A percentile compares a stretch with the other conserved stretches of the same genome.
phyloP scores from a whole-genome alignment of 2,888 invertebrate species.

The Xestia rhomboidea region DNA sequence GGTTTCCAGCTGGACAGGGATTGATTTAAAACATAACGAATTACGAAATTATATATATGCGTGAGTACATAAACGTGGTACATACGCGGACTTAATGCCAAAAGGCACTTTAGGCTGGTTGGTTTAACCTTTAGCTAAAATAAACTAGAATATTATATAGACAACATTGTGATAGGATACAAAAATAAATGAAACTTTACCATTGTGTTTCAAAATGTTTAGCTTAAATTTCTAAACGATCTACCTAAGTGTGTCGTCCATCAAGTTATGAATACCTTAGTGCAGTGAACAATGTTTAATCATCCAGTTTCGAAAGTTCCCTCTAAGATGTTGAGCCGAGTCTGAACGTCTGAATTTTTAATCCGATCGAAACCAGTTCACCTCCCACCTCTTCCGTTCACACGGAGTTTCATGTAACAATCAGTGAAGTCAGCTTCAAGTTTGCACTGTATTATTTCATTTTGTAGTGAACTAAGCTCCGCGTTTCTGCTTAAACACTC shows the following conservation, averaged over 20 bases:
- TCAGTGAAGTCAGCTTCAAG: slow-evolving; percentile 27
- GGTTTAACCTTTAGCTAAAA: background rate
- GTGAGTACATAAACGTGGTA: background rate
- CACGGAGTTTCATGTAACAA: slow-evolving; percentile 29
- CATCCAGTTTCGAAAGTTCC: slow-evolving; percentile 52
- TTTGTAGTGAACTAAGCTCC: slow-evolving; percentile 4
- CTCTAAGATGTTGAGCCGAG: slow-evolving; percentile 15
- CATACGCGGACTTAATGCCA: background rate
- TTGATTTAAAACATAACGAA: background rate
- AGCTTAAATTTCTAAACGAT: background rate
- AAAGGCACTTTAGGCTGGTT: background rate
- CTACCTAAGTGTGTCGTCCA: slow-evolving; percentile 14
- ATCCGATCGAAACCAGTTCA: slow-evolving; percentile 49
- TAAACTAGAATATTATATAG: background rate
- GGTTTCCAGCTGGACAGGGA: background rate
- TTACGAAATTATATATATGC: background rate
- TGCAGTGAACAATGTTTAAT: slow-evolving; percentile 16
- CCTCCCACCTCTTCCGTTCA: slow-evolving; percentile 47
- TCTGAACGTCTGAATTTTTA: slow-evolving; percentile 48
- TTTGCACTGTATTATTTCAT: slow-evolving; percentile 23
- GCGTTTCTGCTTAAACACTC: slow-evolving; percentile 5
- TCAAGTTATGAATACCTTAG: slow-evolving; percentile 21
- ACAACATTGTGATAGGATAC: background rate
- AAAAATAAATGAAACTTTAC: slow-evolving; percentile 4
- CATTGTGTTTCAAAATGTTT: background rate